A percentile compares a stretch with the other conserved stretches of the same genome.
Conservation (phyloP, 2,888 invertebrate genomes). For the Cordilura impudica region DNA sequence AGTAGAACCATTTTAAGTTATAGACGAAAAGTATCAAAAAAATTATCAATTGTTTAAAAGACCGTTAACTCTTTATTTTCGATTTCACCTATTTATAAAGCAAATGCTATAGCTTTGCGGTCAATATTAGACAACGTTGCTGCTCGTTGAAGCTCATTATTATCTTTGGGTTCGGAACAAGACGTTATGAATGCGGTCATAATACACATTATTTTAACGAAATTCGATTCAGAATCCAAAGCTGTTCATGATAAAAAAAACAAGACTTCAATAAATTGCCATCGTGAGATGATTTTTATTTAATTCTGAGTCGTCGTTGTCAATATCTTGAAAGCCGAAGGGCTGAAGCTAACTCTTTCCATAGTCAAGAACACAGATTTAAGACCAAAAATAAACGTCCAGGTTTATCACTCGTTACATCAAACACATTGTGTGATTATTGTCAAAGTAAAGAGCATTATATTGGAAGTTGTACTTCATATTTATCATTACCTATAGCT, state of each 20-base stretch:
- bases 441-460: slow-evolving; percentile 4
- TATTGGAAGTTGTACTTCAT: neutral
- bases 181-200: no score
- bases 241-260: no score
- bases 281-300: neutral
- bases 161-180: no score
- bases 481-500: neutral
- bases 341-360: neutral
- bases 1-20: slow-evolving; percentile 9
- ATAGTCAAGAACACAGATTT: neutral
- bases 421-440: neutral
- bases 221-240: no score
- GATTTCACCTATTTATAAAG: slow-evolving; percentile 9
- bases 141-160: no score
- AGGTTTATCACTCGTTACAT: neutral
- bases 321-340: neutral
- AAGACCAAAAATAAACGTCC: neutral
- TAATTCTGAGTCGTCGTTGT: neutral
- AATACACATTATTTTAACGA: no score
- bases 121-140: no score
- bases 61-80: no score
- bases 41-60: neutral
- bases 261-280: slow-evolving; percentile 10
- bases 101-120: no score
- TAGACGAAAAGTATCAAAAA: no score